phyloP scores from a whole-genome alignment of 2,888 invertebrate species.

The Oscheius myriophilus region DNA sequence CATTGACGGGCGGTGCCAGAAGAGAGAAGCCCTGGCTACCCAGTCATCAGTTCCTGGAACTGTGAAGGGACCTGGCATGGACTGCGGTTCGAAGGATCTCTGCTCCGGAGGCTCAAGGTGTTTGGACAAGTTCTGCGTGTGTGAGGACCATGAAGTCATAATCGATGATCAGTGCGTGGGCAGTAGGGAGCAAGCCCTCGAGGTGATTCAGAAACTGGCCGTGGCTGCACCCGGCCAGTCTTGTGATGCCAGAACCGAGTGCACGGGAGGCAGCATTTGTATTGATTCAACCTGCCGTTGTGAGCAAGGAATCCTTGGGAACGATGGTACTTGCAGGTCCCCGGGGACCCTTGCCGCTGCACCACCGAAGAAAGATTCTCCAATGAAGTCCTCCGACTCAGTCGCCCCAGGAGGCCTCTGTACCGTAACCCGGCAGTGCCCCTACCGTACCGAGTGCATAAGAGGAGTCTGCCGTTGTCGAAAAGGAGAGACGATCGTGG shows the following conservation, averaged over 20 bases:
- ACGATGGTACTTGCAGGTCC: conserved; percentile 23
- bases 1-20: conserved; percentile 51
- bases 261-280: conserved; percentile 52
- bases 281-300: conserved; percentile 51
- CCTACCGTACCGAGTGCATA: conserved; percentile 62
- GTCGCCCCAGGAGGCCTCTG: conserved; percentile 58
- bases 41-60: conserved; percentile 23
- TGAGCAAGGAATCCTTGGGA: conserved; percentile 39
- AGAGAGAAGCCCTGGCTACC: conserved; percentile 17
- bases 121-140: conserved; percentile 44
- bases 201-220: conserved; percentile 27
- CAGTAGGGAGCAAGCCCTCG: conserved; percentile 42
- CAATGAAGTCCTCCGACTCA: conserved; percentile 26
- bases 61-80: conserved; percentile 37
- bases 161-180: conserved; percentile 52
- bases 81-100: conserved; percentile 42
- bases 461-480: conserved; percentile 67
- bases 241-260: conserved; percentile 44
- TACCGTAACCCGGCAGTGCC: conserved; percentile 57
- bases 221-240: conserved; percentile 59
- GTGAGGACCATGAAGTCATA: conserved; percentile 55
- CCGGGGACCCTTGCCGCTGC: neutral
- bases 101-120: conserved; percentile 59
- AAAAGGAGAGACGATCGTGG: conserved; percentile 64
- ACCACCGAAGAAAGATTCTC: conserved; percentile 13